Base-by-base conservation (phyloP, 2,113 vertebrate genomes). In the Brachyhypopomus occidentalis region DNA sequence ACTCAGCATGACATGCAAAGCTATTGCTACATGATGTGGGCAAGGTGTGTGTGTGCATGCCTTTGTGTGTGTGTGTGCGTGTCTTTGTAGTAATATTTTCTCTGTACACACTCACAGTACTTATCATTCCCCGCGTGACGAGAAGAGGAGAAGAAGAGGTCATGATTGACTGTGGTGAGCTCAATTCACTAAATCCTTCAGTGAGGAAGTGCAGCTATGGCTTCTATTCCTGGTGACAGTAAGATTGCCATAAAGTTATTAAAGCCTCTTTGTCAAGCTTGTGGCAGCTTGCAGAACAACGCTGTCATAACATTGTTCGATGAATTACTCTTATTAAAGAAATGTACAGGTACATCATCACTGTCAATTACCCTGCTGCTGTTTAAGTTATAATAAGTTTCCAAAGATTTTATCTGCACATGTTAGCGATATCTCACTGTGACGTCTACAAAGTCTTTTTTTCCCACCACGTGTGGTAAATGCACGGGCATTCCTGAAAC, bases 1-100 rank as follows among this genome's bases (percentile, higher is more conserved):
- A 94, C 93, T 94, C 94, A 94, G 94, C 92, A 94, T 95, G 92
- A 92, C 94, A 92, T 92, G 91, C 90, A 92, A 91, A 90, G 86
- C 91, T 93, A 91, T 91, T 81, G 59, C 82, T 85, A 83, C 70
- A 87, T 75, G 80, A 76, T 20, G 41, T 66, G 75, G n/a, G 20
- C 62, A 60, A 38, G 16, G 48, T 77, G 78, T 82, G 63, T 69
- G 72, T 81, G 66, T 58, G 64, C 80, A 60, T 79, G 30, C 20
- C 30, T 72, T 62, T 52, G 56, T 59, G 67, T 77, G 55, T 63
- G 48, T 73, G 48, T 79, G 83, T 74, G 55, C 52, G 55, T 60
- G 70, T 62, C 34, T 62, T 72, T 56, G 71, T 72, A 62, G 72
- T 41, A 75, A 77, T 73, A 73, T 80, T 82, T 82, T 71, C 75